Conservation (phyloP, 2,113 vertebrate genomes). For the Callospermophilus lateralis region DNA sequence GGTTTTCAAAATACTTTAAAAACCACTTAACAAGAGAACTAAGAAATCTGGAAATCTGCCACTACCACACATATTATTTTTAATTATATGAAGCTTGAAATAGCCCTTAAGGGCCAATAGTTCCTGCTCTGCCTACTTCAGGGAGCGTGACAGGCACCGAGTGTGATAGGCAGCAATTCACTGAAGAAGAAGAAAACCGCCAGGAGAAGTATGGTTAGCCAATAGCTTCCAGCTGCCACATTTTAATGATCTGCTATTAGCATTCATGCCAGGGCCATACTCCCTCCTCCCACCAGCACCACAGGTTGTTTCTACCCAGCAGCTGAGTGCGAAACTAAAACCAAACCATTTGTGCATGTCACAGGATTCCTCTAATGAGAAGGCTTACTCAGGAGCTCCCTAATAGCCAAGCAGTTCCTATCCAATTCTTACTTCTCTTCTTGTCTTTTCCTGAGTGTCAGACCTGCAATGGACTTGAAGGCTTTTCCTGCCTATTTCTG, state of each 20-base stretch:
- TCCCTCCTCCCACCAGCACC: not conserved
- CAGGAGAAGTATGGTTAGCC: not conserved
- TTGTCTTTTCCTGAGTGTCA: not conserved
- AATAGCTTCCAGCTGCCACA: not conserved
- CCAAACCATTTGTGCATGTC: not conserved
- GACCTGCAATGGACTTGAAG: not conserved
- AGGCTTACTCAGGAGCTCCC: not conserved
- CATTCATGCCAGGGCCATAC: not conserved
- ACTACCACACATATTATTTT: not conserved
- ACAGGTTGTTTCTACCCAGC: not conserved
- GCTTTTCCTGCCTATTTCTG: not conserved
- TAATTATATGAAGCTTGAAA: not conserved
- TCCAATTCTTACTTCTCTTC: not conserved
- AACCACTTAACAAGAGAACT: not conserved
- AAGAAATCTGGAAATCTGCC: not conserved
- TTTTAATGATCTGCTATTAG: not conserved
- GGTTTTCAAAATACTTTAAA: conserved; percentile 13
- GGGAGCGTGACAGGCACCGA: not conserved
- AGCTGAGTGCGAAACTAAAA: not conserved
- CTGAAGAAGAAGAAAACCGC: not conserved
- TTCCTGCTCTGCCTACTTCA: not conserved
- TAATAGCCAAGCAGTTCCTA: not conserved
- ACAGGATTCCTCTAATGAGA: not conserved
- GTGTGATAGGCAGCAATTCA: not conserved
- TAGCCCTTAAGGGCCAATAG: not conserved